These are phyloP conservation scores for Oryzias melastigma DNA, from an alignment of 2,113 vertebrate genomes.

Conservation along the genomic window DNA sequence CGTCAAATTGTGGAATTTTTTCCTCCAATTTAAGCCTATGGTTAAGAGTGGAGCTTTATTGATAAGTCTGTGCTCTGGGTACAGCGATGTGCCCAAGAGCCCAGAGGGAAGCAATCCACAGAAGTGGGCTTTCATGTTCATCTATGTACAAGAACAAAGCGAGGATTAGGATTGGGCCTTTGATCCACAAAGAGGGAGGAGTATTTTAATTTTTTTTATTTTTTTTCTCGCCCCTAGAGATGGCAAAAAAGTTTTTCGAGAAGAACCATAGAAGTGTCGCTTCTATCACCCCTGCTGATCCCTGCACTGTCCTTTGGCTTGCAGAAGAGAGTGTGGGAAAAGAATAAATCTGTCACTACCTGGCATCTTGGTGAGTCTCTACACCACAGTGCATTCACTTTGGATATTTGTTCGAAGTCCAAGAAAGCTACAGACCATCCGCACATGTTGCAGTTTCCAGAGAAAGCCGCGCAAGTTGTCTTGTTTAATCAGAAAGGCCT, in stretches of 20 bases:
- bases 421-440: background rate
- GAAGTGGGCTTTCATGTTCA: slow-evolving; percentile 84
- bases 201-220: slow-evolving; percentile 45
- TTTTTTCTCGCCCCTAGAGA: slow-evolving; percentile 53
- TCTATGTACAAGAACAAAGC: slow-evolving; percentile 84
- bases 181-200: slow-evolving; percentile 73
- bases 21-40: slow-evolving; percentile 80
- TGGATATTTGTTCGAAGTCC: background rate
- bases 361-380: slow-evolving; percentile 2
- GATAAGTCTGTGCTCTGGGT: slow-evolving; percentile 79
- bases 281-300: slow-evolving; percentile 55
- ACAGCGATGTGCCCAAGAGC: slow-evolving; percentile 68
- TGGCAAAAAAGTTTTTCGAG: slow-evolving; percentile 50
- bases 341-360: slow-evolving; percentile 43
- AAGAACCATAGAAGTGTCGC: slow-evolving; percentile 56
- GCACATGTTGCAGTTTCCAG: slow-evolving; percentile 7
- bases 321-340: slow-evolving; percentile 66
- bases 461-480: slow-evolving; percentile 10
- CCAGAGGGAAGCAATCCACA: slow-evolving; percentile 77
- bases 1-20: slow-evolving; percentile 86
- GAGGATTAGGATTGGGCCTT: slow-evolving; percentile 77
- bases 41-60: slow-evolving; percentile 85
- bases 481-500: slow-evolving; percentile 15
- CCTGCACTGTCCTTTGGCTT: slow-evolving; percentile 50
- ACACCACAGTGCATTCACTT: slow-evolving; percentile 1